phyloP scores from a whole-genome alignment of 1,140 invertebrate genomes.

The Dinoponera quadriceps region DNA sequence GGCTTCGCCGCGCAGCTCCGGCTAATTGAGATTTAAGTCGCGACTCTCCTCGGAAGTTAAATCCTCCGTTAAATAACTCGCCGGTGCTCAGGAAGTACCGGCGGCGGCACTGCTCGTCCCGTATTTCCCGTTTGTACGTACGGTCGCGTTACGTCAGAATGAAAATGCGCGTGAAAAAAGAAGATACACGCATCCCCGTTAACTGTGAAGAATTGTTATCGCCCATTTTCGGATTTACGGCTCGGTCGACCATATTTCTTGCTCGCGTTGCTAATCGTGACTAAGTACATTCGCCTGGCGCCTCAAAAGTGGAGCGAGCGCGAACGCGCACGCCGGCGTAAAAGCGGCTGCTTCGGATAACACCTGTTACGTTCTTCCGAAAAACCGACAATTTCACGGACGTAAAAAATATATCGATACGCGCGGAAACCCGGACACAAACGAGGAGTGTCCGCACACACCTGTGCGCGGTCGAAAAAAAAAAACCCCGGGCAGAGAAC shows the following conservation, averaged over 20 bases:
- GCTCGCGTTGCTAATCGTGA: slow-evolving; percentile 25
- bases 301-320: neutral
- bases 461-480: slow-evolving; percentile 9
- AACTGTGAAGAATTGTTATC: slow-evolving; percentile 47
- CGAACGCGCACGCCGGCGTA: neutral
- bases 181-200: slow-evolving; percentile 29
- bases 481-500: neutral
- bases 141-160: slow-evolving; percentile 6
- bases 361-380: slow-evolving; percentile 30
- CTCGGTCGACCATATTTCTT: neutral
- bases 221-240: slow-evolving; percentile 22
- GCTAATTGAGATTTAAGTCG: slow-evolving; percentile 17
- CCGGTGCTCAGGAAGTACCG: neutral
- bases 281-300: slow-evolving; percentile 19
- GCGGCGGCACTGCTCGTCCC: neutral
- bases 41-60: neutral
- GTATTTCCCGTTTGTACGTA: slow-evolving; percentile 10
- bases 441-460: slow-evolving; percentile 5
- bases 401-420: neutral
- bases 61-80: neutral
- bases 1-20: neutral
- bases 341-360: slow-evolving; percentile 3
- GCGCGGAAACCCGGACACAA: slow-evolving; percentile 7
- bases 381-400: slow-evolving; percentile 25
- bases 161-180: slow-evolving; percentile 12